Evolutionary conservation across 1,140 invertebrate genomes (phyloP), one percentile per base, ranked within the genome.

Genomic region (Drosophila nigrodunni): DNA sequence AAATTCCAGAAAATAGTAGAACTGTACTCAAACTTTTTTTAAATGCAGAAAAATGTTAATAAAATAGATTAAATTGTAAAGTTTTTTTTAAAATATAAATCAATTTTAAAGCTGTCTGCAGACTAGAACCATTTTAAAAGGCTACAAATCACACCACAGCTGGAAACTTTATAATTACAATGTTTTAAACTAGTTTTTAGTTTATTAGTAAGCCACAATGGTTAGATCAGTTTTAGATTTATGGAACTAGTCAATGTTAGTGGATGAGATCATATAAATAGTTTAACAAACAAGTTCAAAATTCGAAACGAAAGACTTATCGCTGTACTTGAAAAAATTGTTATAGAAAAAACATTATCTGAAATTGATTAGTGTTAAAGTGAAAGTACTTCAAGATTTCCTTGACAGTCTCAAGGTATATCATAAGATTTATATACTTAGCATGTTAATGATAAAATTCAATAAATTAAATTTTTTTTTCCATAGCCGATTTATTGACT

Each of bases 111-210:
- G 15, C 15, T 15, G 25, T 30, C 25, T 30, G 3, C 25, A 3
- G 6, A 30, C 25, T 30, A 30, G 4, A 4, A 30, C 0, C 25
- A 30, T 30, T 30, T 30, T 5, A 30, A 30, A 4, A 30, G 25
- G 25, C 4, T 5, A 5, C 6, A 30, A 30, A 30, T 30, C 37
- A 37, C 9, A 37, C 1, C 7, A 37, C 35, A 39, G 11, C 9
- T 41, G 25, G 25, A 43, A 43, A 43, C 21, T 52, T 13, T 18
- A 49, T 47, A 60, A 69, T 21, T 50, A n/a, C 3, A 2, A 13
- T 7, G 25, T 15, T 49, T 25, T 7, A 67, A 73, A 73, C 64
- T 25, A 9, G 70, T 68, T 73, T 73, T 3, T 13, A 30, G 7
- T 41, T 13, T 39, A 18, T 52, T 59, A 15, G 49, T 41, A 18